A percentile compares a stretch with the other conserved stretches of the same genome.
phyloP scores from a whole-genome alignment of 2,113 vertebrate species.

The Mohoua ochrocephala region DNA sequence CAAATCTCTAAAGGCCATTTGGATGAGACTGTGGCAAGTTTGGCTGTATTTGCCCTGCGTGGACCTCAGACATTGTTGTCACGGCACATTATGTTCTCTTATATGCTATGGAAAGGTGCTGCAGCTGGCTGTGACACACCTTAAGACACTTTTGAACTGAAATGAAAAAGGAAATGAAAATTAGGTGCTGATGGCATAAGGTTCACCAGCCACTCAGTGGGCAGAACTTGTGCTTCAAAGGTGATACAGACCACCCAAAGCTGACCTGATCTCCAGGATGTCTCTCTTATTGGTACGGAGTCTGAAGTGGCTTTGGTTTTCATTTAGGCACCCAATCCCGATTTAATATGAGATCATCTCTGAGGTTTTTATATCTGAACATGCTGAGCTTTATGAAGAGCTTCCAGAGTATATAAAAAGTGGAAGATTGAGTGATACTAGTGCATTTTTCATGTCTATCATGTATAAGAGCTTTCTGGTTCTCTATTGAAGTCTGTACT shows the following conservation, averaged over 20 bases:
- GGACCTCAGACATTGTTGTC: not conserved
- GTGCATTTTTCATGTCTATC: not conserved
- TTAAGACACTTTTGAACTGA: not conserved
- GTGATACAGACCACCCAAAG: not conserved
- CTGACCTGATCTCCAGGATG: not conserved
- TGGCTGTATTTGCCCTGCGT: not conserved
- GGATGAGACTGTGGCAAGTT: not conserved
- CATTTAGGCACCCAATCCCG: not conserved
- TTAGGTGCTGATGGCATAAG: not conserved
- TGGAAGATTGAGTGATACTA: not conserved
- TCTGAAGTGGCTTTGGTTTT: not conserved
- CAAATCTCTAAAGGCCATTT: not conserved
- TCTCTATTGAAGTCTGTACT: not conserved
- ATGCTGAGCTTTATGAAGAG: not conserved
- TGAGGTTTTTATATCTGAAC: not conserved
- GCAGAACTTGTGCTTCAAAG: not conserved
- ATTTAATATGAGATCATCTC: not conserved
- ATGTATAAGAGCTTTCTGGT: not conserved
- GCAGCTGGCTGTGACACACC: not conserved
- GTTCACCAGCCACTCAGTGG: not conserved
- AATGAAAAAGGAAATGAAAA: not conserved
- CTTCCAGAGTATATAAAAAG: not conserved
- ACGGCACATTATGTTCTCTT: not conserved
- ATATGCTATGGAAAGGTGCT: not conserved
- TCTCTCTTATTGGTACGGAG: not conserved